These are phyloP conservation scores for Pandemis cinnamomeana DNA, from an alignment of 2,888 invertebrate species.

Conservation along the genomic window DNA sequence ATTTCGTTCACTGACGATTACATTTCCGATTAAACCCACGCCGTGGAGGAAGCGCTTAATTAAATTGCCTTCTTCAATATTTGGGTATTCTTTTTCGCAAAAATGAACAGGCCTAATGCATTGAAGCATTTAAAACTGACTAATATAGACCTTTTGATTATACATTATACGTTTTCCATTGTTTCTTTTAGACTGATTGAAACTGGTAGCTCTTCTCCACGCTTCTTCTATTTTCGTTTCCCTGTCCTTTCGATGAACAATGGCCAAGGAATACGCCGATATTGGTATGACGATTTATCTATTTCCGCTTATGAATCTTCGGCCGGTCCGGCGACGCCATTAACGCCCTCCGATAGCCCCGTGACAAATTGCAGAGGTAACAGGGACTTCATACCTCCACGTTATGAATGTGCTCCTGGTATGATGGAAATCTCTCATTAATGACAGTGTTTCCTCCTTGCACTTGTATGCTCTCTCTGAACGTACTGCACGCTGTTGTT, in stretches of 20 bases:
- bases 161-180: background rate
- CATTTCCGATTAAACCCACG: background rate
- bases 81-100: background rate
- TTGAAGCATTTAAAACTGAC: background rate
- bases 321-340: slow-evolving; percentile 20
- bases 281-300: slow-evolving; percentile 31
- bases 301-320: slow-evolving; percentile 41
- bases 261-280: background rate
- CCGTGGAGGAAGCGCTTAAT: slow-evolving; percentile 1
- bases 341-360: slow-evolving; percentile 14
- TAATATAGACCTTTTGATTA: background rate
- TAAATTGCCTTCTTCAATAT: slow-evolving; percentile 3
- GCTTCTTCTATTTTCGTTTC: background rate
- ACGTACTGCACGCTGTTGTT: too few species aligned
- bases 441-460: background rate
- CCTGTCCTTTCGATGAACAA: background rate
- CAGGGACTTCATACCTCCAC: slow-evolving; percentile 14
- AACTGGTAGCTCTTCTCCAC: background rate
- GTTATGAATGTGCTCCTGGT: slow-evolving; percentile 9
- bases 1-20: slow-evolving; percentile 1
- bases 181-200: background rate
- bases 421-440: background rate
- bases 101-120: background rate
- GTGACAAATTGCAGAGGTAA: slow-evolving; percentile 37
- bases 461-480: too few species aligned